Percentiles rank a stretch among this genome's conserved stretches.
These are phyloP conservation scores for Gymnoscopelus braueri DNA, from an alignment of 2,797 vertebrate species.

Conservation along the genomic window DNA sequence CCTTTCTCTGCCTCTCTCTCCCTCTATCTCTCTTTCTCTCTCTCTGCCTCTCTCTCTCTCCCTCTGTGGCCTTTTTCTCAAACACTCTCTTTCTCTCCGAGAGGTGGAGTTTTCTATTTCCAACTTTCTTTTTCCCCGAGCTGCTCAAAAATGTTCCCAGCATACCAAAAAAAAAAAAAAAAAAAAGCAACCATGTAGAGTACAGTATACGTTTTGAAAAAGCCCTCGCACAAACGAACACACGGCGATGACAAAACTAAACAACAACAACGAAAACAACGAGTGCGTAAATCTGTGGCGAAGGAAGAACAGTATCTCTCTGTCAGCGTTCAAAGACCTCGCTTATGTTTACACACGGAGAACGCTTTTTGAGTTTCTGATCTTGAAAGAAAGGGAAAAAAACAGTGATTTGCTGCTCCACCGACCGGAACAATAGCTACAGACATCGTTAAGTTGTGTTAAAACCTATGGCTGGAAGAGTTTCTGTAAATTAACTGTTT, in stretches of 20 bases:
- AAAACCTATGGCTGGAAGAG: neutral
- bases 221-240: slow-evolving; percentile 19
- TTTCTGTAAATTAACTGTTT: too few relatives aligned
- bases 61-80: slow-evolving; percentile 48
- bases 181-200: too few relatives aligned
- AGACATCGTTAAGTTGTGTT: slow-evolving; percentile 6
- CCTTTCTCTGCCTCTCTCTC: neutral
- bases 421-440: slow-evolving; percentile 33
- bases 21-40: neutral
- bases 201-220: slow-evolving; percentile 28
- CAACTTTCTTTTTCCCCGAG: slow-evolving; percentile 56
- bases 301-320: slow-evolving; percentile 7
- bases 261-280: neutral
- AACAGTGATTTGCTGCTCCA: slow-evolving; percentile 16
- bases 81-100: slow-evolving; percentile 37
- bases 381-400: neutral
- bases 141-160: slow-evolving; percentile 62
- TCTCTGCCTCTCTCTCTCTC: neutral
- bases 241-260: slow-evolving; percentile 5
- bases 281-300: neutral
- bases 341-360: neutral
- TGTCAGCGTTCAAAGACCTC: neutral
- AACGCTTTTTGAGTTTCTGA: neutral
- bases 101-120: slow-evolving; percentile 70
- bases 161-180: slow-evolving; percentile 29